phyloP scores from a whole-genome alignment of 1,140 invertebrate genomes.

The Cheumatopsyche charites region DNA sequence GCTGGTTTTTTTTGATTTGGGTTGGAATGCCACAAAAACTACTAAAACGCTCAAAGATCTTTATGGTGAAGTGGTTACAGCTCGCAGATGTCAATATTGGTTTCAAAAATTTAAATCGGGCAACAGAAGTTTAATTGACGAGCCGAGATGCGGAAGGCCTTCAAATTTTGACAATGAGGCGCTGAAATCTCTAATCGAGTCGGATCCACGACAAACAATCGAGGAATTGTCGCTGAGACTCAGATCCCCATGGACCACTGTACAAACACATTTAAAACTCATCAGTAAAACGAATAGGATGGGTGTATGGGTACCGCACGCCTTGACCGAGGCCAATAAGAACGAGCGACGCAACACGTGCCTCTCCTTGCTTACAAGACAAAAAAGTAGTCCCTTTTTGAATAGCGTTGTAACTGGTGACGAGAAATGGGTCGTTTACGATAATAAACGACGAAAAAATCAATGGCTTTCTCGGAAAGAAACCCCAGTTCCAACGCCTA shows the following conservation, averaged over 20 bases:
- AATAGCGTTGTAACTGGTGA: constrained; percentile 47
- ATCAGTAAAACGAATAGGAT: constrained; percentile 14
- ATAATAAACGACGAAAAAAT: constrained; percentile 49
- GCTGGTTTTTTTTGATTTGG: too few relatives aligned
- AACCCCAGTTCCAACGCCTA: constrained; percentile 42
- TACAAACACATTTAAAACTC: background rate
- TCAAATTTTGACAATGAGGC: background rate
- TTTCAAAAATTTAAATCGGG: constrained; percentile 6
- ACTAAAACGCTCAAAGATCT: background rate
- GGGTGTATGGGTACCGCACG: constrained; percentile 44
- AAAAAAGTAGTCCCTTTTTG: constrained; percentile 49
- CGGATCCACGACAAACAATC: background rate
- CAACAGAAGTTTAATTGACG: background rate
- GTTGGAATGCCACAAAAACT: background rate
- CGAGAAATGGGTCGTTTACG: constrained; percentile 49
- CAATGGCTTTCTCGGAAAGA: constrained; percentile 46
- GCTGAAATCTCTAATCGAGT: background rate
- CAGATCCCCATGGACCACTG: background rate
- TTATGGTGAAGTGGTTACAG: background rate
- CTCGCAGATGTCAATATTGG: background rate
- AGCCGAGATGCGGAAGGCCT: background rate
- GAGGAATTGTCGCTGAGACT: constrained; percentile 4
- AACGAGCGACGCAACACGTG: constrained; percentile 30
- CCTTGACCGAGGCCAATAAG: constrained; percentile 29
- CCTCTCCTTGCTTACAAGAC: constrained; percentile 41